Evolutionary conservation across 2,888 invertebrate genomes (phyloP), one percentile per base, ranked within the genome.

Genomic region (Blastobasis lacticolella): DNA sequence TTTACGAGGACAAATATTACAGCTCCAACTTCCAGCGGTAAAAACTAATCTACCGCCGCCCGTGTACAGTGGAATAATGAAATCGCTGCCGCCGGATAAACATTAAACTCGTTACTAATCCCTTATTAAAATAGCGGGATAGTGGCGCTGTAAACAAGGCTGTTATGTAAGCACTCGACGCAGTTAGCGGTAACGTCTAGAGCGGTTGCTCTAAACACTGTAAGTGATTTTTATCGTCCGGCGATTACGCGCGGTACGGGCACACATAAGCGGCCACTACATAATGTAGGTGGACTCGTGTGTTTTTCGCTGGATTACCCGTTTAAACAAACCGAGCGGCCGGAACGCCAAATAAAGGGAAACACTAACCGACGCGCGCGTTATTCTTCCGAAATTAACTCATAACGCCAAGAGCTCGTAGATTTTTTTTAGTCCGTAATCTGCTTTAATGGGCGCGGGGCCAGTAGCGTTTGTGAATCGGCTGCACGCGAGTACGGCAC

Each of bases 331-430:
- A 83, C 81, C 76, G 71, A 75, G 71, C 76, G 75, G 73, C 78
- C 75, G 75, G 73, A 79, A 79, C 78, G 73, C 79, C 78, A 84
- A 86, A 86, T 82, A 87, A 84, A 85, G 79, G 79, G 76, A 77
- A 80, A 80, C 74, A 78, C 78, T 80, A 81, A 82, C 84, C 78
- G 67, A 71, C 77, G 69, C 67, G 66, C 74, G 78, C 84, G 81
- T 87, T 84, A 84, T 82, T 86, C 84, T 85, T 87, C 80, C 84
- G 79, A 84, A 87, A 88, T 88, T 88, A 87, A 88, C 88, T 86
- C 88, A 86, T 86, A 87, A 84, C 81, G 79, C 80, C 81, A 81
- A 82, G 81, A 78, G 81, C 74, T 75, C 74, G 81, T 79, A 81
- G 78, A 77, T 80, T 80, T 81, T 81, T 80, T 84, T 84, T 78